Base-by-base conservation (phyloP, 2,797 vertebrate genomes). In the Eurystomus glaucurus region DNA sequence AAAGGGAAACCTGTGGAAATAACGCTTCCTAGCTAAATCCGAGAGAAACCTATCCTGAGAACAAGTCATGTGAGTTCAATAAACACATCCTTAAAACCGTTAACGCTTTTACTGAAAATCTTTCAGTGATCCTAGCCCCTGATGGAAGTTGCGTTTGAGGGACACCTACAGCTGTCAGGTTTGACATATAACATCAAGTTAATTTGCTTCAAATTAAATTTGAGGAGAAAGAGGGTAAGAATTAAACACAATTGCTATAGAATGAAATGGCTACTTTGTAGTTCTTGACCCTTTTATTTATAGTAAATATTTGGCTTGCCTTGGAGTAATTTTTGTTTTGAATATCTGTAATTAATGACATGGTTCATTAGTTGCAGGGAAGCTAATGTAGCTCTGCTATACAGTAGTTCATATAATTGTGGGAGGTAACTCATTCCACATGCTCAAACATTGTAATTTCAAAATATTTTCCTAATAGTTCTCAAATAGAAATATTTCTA, bases 281-380 rank as follows among this genome's bases (percentile, higher is more conserved):
- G 90, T 93, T 98, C 96, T 93, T 50, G 71, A 97, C 94, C 94
- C 91, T 97, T 97, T 96, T 96, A 97, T 98, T 98, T 98, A 95
- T 97, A 96, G 92, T 97, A 95, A 98, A 96, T 98, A 97, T 97
- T 95, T 96, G 85, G 78, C 94, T 97, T 97, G 92, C 94, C 78
- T 96, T 94, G 62, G 52, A 95, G 89, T 95, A 94, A 65, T 93
- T 98, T 97, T 97, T 98, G 89, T 98, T 98, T 97, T 97, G 96
- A 94, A 97, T 97, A 92, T 95, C 97, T 98, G 97, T 98, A 98
- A 98, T 98, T 98, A 98, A 98, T 98, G 97, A 98, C 90, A 98
- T 79, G 97, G 97, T 97, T 98, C 97, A 98, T 98, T 98, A 98
- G 96, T 33, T 91, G 93, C 72, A 97, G 85, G 94, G 88, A 82